Evolutionary conservation across 2,797 vertebrate species (phyloP), one percentile per base, ranked within the genome.

Genomic region (Benthosema pterotum): DNA sequence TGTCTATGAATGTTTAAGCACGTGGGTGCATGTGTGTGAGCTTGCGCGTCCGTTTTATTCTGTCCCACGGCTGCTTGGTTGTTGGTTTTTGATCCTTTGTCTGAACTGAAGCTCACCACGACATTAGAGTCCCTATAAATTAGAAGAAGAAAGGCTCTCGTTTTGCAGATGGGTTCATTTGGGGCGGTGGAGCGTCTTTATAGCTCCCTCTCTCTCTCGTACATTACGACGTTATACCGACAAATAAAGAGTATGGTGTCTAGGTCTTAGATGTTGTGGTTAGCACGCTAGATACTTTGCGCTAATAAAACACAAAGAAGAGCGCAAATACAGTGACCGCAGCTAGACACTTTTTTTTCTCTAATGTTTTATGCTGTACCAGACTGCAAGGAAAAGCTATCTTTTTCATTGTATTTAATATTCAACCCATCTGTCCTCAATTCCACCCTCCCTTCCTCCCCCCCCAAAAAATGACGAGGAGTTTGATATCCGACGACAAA

Each of bases 371-470:
- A 77, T 78, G 9, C 32, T 32, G 18, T 14, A 53, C 76, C 84
- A 90, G 86, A 86, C 87, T 76, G 76, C 64, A 57, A 68, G 78
- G 78, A 83, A 85, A 83, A 75, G 65, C 69, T 69, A 46, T 63
- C 57, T 71, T 38, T 80, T 79, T 69, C 75, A 75, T 80, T 83
- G 80, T 67, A 59, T 68, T 84, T 74, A 90, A 84, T 84, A 88
- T 86, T 88, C 76, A 77, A 75, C 77, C 88, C 88, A 86, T 91
- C 85, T 92, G 88, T 86, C 81, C 86, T 84, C 73, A 78, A 60
- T 78, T 83, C 77, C 18, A 71, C n/a, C n/a, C n/a, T n/a, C 19
- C 19, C 4, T 4, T 2, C 2, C 4, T 22, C 19, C 19, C 19
- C 19, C 19, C 19, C 78, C 75, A 78, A 78, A 57, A 49, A 81